Evolutionary conservation across 2,888 invertebrate genomes (phyloP).

Genomic region (Stictocephala bisonia): DNA sequence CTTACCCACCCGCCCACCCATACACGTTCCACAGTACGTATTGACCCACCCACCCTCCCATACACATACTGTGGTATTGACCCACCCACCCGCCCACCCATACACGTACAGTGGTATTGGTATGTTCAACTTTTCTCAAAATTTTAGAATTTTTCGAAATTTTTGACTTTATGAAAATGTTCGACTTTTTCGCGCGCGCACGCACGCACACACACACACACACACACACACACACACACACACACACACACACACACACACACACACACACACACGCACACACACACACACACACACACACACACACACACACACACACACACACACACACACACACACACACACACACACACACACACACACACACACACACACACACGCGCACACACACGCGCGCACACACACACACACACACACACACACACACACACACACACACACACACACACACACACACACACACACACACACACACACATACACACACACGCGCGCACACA

Average conservation of each 20-base stretch:
- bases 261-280: not conserved
- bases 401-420: not conserved
- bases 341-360: not conserved
- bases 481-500: not conserved
- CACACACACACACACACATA: not conserved
- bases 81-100: no score
- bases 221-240: not conserved
- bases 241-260: not conserved
- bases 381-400: not conserved
- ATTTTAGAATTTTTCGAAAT: no score
- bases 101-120: no score
- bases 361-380: not conserved
- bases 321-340: not conserved
- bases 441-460: not conserved
- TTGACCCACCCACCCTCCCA: no score
- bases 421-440: not conserved
- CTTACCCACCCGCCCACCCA: no score
- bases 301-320: not conserved
- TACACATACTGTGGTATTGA: no score
- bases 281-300: not conserved
- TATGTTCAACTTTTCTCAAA: no score
- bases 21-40: no score
- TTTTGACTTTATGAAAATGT: no score
- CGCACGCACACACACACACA: not conserved
- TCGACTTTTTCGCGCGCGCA: no score